Evolutionary conservation across 2,113 vertebrate genomes (phyloP).

Genomic region (Brachyistius frenatus): DNA sequence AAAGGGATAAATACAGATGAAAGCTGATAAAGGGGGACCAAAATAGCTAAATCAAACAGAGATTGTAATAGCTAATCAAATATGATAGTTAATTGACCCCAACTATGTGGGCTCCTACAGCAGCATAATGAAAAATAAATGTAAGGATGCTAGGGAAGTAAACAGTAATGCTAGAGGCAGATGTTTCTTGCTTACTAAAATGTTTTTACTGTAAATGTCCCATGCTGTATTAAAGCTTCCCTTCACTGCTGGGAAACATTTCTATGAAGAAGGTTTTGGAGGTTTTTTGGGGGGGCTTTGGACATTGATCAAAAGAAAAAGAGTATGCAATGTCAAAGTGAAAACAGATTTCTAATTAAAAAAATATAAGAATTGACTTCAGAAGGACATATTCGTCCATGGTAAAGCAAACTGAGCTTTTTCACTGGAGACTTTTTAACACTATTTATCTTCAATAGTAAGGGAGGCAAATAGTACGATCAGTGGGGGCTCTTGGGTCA

Average conservation of each 20-base stretch:
- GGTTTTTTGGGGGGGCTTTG: not conserved
- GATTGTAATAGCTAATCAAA: slow-evolving; percentile 37
- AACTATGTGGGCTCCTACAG: not conserved
- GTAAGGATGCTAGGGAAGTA: not conserved
- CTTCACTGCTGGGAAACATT: not conserved
- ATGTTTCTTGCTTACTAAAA: not conserved
- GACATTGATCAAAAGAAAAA: not conserved
- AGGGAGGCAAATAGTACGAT: too few species aligned
- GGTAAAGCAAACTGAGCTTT: not conserved
- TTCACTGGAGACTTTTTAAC: not conserved
- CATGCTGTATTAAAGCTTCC: too few species aligned
- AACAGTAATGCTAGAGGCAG: not conserved
- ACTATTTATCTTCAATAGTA: not conserved
- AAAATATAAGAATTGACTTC: too few species aligned
- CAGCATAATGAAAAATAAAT: not conserved
- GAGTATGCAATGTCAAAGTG: not conserved
- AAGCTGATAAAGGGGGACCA: slow-evolving; percentile 18
- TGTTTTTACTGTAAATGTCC: not conserved
- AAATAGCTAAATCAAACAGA: slow-evolving; percentile 28
- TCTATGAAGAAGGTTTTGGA: not conserved
- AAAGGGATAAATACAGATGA: slow-evolving; percentile 45
- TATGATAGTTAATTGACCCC: slow-evolving; percentile 34
- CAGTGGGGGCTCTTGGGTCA: too few species aligned
- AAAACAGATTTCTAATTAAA: not conserved
- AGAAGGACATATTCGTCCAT: not conserved